Conservation (phyloP, 37 sponge, comb jelly and placozoan species). For the Spongilla lacustris region DNA sequence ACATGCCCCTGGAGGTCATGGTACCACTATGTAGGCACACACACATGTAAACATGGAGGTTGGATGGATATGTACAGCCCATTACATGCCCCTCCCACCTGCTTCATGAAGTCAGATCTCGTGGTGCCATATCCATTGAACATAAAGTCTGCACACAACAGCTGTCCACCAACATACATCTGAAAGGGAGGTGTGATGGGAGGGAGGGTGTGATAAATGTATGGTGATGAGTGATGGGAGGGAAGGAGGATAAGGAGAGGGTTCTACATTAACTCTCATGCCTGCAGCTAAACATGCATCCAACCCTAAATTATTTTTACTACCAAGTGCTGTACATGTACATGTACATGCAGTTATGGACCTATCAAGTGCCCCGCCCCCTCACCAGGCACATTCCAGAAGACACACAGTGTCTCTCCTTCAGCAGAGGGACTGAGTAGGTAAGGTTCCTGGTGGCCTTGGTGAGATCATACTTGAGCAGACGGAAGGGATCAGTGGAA, state of each 20-base stretch:
- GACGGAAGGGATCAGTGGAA: conserved; percentile 70
- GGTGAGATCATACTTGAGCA: conserved; percentile 88
- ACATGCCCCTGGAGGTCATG: too few species aligned
- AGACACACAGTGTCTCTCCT: conserved; percentile 77
- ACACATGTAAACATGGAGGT: too few species aligned
- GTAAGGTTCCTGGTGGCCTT: conserved; percentile 27
- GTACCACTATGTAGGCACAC: too few species aligned
- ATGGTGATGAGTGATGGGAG: background rate
- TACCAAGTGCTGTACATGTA: background rate
- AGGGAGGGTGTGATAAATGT: background rate
- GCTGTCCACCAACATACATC: too few species aligned
- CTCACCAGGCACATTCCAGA: conserved; percentile 90
- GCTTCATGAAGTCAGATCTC: too few species aligned
- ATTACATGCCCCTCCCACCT: too few species aligned
- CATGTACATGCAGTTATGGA: background rate
- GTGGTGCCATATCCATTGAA: too few species aligned
- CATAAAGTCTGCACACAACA: too few species aligned
- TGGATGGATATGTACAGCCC: too few species aligned
- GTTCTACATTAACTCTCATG: too few species aligned
- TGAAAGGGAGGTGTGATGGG: too few species aligned
- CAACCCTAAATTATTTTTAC: conserved; percentile 7
- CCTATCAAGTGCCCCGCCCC: background rate
- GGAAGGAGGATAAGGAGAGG: background rate
- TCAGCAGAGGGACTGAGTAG: conserved; percentile 21
- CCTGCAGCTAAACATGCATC: too few species aligned